Evolutionary conservation across 2,797 vertebrate genomes (phyloP).

Genomic region (Pantherophis alleghaniensis): DNA sequence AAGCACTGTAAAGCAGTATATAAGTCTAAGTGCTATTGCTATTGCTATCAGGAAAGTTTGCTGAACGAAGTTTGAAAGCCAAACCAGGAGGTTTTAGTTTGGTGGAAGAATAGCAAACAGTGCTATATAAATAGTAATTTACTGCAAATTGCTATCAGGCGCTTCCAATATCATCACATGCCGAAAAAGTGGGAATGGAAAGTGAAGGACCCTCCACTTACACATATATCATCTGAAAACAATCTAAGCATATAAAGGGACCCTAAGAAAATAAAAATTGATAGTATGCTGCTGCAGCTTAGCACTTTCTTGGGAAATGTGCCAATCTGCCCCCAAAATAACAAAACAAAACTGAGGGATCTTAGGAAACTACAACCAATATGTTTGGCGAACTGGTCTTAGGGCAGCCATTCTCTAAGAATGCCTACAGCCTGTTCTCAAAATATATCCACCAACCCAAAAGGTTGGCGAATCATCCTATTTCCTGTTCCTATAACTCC

Average conservation of each 20-base stretch:
- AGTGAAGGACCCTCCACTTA: not conserved
- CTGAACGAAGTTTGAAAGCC: not conserved
- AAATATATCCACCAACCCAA: not conserved
- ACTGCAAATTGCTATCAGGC: not conserved
- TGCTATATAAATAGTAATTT: not conserved
- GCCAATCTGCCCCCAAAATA: not conserved
- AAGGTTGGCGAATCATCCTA: not conserved
- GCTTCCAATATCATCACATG: not conserved
- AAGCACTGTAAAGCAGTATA: too few relatives aligned
- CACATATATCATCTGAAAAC: not conserved
- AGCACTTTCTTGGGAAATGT: not conserved
- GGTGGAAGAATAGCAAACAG: not conserved
- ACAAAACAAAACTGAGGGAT: not conserved
- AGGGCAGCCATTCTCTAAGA: not conserved
- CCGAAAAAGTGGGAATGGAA: not conserved
- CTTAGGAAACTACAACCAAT: not conserved
- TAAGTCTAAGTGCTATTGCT: too few relatives aligned
- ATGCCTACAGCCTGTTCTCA: not conserved
- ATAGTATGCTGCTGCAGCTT: not conserved
- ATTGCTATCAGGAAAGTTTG: not conserved
- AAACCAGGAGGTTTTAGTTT: not conserved
- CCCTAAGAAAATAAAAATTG: not conserved
- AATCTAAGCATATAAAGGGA: not conserved
- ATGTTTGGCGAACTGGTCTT: not conserved
- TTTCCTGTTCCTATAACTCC: not conserved